Evolutionary conservation across 2,113 vertebrate species (phyloP).

Genomic region (Anoplopoma fimbria): DNA sequence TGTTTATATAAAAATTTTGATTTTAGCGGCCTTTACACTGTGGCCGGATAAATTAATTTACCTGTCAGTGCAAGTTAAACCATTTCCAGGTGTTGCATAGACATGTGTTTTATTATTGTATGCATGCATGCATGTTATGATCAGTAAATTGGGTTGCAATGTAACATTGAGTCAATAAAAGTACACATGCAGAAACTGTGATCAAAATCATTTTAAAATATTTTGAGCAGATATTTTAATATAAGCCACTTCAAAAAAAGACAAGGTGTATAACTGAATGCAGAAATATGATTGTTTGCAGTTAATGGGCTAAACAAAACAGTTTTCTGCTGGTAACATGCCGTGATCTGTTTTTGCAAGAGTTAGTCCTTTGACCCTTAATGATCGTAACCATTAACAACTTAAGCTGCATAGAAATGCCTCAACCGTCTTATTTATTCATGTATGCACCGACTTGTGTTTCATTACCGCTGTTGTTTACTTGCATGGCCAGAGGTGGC

Average conservation of each 20-base stretch:
- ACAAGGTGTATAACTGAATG: not conserved
- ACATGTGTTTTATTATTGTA: not conserved
- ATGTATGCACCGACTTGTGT: conserved; percentile 70
- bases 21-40: not conserved
- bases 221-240: not conserved
- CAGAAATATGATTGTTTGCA: not conserved
- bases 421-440: conserved; percentile 68
- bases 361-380: conserved; percentile 19
- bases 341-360: not conserved
- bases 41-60: too few relatives aligned
- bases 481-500: conserved; percentile 71
- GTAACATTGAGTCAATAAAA: not conserved
- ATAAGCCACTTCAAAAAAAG: not conserved
- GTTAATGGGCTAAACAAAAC: not conserved
- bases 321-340: conserved; percentile 10
- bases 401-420: conserved; percentile 46
- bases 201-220: not conserved
- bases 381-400: conserved; percentile 44
- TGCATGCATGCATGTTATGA: not conserved
- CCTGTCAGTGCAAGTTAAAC: not conserved
- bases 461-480: conserved; percentile 74
- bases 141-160: not conserved
- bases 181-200: not conserved
- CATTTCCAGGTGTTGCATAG: not conserved
- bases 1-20: not conserved